Base-by-base conservation (phyloP, 2,113 vertebrate species). In the Pantherophis guttatus region DNA sequence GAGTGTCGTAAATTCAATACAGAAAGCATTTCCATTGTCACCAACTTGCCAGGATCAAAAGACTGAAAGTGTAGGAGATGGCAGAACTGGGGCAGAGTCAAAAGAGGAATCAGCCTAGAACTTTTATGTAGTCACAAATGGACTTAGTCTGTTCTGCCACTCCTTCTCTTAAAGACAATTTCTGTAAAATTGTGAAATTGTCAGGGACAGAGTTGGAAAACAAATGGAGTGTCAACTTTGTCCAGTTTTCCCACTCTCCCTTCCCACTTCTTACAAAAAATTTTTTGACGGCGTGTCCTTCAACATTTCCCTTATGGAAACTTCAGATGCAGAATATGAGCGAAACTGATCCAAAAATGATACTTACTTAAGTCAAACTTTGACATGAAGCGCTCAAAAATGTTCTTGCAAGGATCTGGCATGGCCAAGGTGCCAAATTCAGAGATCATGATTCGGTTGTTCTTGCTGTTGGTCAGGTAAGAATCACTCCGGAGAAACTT, bases 341-440 rank as follows among this genome's bases (percentile, higher is more conserved):
- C 2, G 3, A 57, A 26, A 12, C 55, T 0, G 57, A 62, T 48
- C 7, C 54, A 53, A 75, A 91, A 29, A 81, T 6, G 0, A 0
- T 48, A 92, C 98, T 98, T 96, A 99, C 99, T 96, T 92, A 86
- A 54, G 94, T 98, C 98, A 94, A 99, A 99, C 90, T 96, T 98
- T 39, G 98, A 98, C 90, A 99, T 75, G 95, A 99, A 99, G 92
- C 98, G 98, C 91, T 96, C 98, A 81, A 99, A 99, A 96, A 99
- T 15, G 96, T 97, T 99, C 96, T 98, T 98, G 97, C 99, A 99
- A 1, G 99, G 99, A 93, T 99, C 99, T 0, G 99, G 99, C 97
- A 99, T 93, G 21, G 98, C 98, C 87, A 99, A 3, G 0, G 99
- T 99, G 11, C 98, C 99, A 50, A 99, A 99, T 24, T 99, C 99